Evolutionary conservation across 2,113 vertebrate species (phyloP).

Genomic region (Vireo altiloquus): DNA sequence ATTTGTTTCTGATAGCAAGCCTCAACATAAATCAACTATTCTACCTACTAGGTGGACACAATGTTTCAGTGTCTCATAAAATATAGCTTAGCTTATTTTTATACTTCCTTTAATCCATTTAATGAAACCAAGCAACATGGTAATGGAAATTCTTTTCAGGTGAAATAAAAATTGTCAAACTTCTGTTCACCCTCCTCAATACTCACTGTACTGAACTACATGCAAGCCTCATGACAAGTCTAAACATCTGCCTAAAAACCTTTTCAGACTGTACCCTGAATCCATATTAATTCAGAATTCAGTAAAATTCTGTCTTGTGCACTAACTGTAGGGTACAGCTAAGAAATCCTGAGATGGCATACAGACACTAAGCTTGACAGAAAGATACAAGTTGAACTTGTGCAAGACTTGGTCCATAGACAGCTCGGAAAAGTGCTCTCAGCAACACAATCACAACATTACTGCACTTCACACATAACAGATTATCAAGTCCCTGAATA

Average conservation of each 20-base stretch:
- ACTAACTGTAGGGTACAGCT: background rate
- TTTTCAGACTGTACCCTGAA: background rate
- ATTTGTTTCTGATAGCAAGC: background rate
- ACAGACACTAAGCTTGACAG: background rate
- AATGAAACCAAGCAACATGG: background rate
- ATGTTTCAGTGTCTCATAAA: background rate
- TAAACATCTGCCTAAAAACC: background rate
- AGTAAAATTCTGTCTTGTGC: background rate
- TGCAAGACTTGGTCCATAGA: background rate
- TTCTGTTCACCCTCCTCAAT: background rate
- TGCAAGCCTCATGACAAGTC: background rate
- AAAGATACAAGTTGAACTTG: background rate
- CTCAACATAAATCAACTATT: background rate
- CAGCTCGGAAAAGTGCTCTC: background rate
- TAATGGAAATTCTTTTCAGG: background rate
- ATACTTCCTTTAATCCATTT: background rate
- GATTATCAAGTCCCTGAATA: background rate
- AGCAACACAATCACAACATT: background rate
- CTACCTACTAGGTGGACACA: background rate
- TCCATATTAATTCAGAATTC: background rate
- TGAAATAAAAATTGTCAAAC: background rate
- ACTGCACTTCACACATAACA: background rate
- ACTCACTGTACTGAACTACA: background rate
- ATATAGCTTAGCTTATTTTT: background rate
- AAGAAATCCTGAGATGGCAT: background rate